Evolutionary conservation across 1,140 invertebrate species (phyloP).

Genomic region (Himalopsyche phryganea): DNA sequence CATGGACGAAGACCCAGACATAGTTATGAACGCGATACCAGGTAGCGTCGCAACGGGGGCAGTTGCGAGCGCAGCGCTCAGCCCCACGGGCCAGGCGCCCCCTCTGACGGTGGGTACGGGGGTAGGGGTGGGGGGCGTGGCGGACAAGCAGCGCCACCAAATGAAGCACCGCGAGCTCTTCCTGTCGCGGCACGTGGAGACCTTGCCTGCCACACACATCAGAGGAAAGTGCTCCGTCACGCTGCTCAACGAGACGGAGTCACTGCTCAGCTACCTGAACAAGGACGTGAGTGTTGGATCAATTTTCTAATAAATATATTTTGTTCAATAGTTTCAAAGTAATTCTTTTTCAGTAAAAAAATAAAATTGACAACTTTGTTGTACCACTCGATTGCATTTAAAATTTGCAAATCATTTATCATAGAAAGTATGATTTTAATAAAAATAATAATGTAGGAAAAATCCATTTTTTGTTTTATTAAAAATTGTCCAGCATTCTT

Average conservation of each 20-base stretch:
- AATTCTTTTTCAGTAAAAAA: no score
- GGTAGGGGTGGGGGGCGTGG: slow-evolving; percentile 17
- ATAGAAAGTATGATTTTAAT: no score
- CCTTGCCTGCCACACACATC: slow-evolving; percentile 96
- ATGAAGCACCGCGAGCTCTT: slow-evolving; percentile 98
- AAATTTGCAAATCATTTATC: no score
- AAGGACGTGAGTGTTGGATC: slow-evolving; percentile 74
- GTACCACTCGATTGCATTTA: not conserved
- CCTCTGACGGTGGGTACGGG: slow-evolving; percentile 17
- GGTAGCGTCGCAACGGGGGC: slow-evolving; percentile 30
- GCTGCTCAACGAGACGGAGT: slow-evolving; percentile 97
- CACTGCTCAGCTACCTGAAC: slow-evolving; percentile 90
- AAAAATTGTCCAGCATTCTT: no score
- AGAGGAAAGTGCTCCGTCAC: slow-evolving; percentile 98
- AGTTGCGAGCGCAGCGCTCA: slow-evolving; percentile 50
- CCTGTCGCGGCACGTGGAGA: slow-evolving; percentile 96
- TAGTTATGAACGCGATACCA: slow-evolving; percentile 33
- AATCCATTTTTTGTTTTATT: no score
- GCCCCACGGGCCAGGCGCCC: slow-evolving; percentile 50
- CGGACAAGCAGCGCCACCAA: slow-evolving; percentile 82
- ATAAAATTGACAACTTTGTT: no score
- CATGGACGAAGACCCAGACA: slow-evolving; percentile 19
- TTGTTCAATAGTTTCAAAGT: no score
- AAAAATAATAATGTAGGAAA: no score
- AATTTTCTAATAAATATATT: slow-evolving; percentile 2